A percentile compares a stretch with the other conserved stretches of the same genome.
These are phyloP conservation scores for Grapholita molesta DNA, from an alignment of 1,140 invertebrate species.

Conservation along the genomic window DNA sequence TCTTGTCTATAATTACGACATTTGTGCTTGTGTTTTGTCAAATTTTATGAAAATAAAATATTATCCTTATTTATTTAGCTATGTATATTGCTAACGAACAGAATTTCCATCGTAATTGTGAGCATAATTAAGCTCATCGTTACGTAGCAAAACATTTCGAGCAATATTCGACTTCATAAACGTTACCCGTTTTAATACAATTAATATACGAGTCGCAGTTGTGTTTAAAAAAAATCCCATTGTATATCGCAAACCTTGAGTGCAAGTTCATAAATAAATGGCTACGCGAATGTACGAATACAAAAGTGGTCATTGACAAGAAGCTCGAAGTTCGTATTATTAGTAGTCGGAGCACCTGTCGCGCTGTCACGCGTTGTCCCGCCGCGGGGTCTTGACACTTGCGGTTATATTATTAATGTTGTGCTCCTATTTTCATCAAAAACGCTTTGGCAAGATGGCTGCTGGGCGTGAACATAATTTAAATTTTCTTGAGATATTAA, in stretches of 20 bases:
- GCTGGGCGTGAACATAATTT: neutral
- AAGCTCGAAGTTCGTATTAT: conserved; percentile 13
- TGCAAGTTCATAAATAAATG: neutral
- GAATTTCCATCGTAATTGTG: too few species aligned
- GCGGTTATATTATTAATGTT: conserved; percentile 5
- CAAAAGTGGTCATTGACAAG: conserved; percentile 6
- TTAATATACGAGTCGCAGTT: too few species aligned
- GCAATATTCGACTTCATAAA: too few species aligned
- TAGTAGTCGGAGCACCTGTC: conserved; percentile 45
- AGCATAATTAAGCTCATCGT: too few species aligned
- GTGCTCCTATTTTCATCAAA: neutral
- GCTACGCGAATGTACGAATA: neutral
- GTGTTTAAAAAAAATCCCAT: too few species aligned
- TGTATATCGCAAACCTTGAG: neutral
- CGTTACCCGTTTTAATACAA: too few species aligned
- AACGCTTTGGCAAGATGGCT: conserved; percentile 29
- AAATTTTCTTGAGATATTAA: neutral
- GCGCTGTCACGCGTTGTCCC: conserved; percentile 32
- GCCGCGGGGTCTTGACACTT: conserved; percentile 18
- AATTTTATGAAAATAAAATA: too few species aligned
- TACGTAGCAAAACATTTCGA: too few species aligned
- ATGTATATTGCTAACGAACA: too few species aligned
- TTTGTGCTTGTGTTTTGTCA: too few species aligned
- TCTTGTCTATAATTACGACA: too few species aligned
- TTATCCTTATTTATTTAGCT: too few species aligned